A percentile compares a stretch with the other conserved stretches of the same genome.
phyloP scores from a whole-genome alignment of 2,113 vertebrate species.

The Equus quagga region DNA sequence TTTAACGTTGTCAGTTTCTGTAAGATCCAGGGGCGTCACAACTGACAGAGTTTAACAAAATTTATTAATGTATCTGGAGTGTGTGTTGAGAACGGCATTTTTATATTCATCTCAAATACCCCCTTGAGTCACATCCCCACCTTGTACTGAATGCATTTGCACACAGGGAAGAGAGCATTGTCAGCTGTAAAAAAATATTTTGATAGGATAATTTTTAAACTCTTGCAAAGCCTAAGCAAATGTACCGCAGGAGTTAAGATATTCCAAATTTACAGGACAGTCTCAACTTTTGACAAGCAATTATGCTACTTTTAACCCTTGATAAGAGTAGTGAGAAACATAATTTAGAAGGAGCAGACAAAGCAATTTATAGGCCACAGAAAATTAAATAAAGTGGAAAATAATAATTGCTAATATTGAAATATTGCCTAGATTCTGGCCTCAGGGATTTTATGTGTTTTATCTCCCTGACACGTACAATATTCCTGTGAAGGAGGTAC shows the following conservation, averaged over 20 bases:
- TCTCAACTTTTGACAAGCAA: not conserved
- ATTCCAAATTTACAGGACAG: not conserved
- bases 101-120: not conserved
- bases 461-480: not conserved
- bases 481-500: not conserved
- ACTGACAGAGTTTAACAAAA: not conserved
- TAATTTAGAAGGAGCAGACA: not conserved
- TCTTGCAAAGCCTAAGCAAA: not conserved
- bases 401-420: not conserved
- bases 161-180: not conserved
- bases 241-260: accelerated
- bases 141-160: not conserved
- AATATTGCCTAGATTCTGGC: not conserved
- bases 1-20: not conserved
- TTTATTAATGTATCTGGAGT: not conserved
- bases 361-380: not conserved
- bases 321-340: not conserved
- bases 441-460: not conserved
- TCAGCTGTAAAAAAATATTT: not conserved
- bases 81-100: not conserved
- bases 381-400: not conserved
- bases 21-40: accelerated
- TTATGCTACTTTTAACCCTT: not conserved
- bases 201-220: not conserved
- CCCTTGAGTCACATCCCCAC: not conserved